Conservation (phyloP, 2,797 vertebrate species). For the Loris lydekkerianus region DNA sequence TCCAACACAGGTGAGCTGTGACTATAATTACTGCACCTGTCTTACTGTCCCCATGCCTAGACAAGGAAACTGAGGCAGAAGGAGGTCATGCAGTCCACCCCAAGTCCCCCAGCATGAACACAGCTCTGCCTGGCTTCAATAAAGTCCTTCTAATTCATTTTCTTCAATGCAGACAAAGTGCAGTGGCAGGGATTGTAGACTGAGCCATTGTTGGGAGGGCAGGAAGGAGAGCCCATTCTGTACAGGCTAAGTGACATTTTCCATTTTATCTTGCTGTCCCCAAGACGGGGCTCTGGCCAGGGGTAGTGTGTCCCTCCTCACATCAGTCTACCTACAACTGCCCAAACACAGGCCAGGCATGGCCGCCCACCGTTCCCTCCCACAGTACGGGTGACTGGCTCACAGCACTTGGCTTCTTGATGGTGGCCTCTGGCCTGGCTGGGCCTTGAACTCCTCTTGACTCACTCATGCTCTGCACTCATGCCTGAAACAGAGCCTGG, state of each 20-base stretch:
- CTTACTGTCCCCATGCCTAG: accelerated
- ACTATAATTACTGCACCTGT: accelerated
- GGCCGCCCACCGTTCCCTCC: accelerated
- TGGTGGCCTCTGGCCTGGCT: accelerated
- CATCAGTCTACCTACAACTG: accelerated
- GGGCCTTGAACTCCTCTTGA: not conserved
- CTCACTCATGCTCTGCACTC: accelerated
- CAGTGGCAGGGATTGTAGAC: accelerated
- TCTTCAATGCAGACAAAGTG: not conserved
- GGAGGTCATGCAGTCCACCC: not conserved
- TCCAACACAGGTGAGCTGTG: not conserved
- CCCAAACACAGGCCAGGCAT: not conserved
- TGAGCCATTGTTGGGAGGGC: too few species aligned
- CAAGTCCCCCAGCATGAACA: not conserved
- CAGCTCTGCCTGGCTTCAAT: not conserved
- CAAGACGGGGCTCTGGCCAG: not conserved
- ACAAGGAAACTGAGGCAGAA: not conserved
- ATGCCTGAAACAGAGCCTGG: not conserved
- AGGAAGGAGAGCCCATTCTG: not conserved
- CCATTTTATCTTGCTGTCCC: not conserved
- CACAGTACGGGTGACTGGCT: accelerated
- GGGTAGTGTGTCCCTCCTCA: not conserved
- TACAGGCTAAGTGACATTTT: not conserved
- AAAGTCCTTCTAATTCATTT: not conserved
- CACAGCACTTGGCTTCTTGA: not conserved